Conservation (phyloP, 2,888 invertebrate genomes). For the Sesia apiformis region DNA sequence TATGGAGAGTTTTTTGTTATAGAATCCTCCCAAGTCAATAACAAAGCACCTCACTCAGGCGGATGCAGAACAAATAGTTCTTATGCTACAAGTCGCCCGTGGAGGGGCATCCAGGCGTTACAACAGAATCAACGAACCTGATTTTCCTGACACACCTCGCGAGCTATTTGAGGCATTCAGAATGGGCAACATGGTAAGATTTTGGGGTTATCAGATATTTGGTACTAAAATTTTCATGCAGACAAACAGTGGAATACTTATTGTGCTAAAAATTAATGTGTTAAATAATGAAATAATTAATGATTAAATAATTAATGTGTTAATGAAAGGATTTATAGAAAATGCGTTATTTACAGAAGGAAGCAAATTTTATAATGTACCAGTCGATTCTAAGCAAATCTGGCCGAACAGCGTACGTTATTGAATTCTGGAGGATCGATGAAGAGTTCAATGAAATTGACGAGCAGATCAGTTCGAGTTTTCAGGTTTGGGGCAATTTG, state of each 20-base stretch:
- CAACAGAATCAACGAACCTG: constrained; percentile 13
- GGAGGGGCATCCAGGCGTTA: constrained; percentile 18
- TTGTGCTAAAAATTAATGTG: not conserved
- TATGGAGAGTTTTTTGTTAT: not conserved
- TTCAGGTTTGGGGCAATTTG: constrained; percentile 81
- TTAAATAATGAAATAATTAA: not conserved
- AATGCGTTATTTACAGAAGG: constrained; percentile 23
- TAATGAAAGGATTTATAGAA: not conserved
- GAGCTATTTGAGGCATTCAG: constrained; percentile 17
- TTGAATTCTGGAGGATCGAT: constrained; percentile 78
- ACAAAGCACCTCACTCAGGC: not conserved
- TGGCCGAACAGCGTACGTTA: constrained; percentile 77
- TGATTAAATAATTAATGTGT: not conserved
- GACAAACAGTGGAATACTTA: not conserved
- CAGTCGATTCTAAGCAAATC: constrained; percentile 78
- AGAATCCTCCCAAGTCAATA: constrained; percentile 16
- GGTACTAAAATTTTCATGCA: not conserved
- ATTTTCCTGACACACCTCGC: constrained; percentile 26
- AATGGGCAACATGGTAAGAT: constrained; percentile 18
- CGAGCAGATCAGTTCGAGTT: constrained; percentile 79
- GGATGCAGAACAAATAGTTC: not conserved
- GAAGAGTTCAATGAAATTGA: constrained; percentile 78
- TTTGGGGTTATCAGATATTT: not conserved
- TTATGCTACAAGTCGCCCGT: constrained; percentile 18
- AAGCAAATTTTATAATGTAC: constrained; percentile 65